A percentile compares a stretch with the other conserved stretches of the same genome.
Evolutionary conservation across 2,797 vertebrate genomes (phyloP).

Genomic region (Tokudaia tokunoshimensis): DNA sequence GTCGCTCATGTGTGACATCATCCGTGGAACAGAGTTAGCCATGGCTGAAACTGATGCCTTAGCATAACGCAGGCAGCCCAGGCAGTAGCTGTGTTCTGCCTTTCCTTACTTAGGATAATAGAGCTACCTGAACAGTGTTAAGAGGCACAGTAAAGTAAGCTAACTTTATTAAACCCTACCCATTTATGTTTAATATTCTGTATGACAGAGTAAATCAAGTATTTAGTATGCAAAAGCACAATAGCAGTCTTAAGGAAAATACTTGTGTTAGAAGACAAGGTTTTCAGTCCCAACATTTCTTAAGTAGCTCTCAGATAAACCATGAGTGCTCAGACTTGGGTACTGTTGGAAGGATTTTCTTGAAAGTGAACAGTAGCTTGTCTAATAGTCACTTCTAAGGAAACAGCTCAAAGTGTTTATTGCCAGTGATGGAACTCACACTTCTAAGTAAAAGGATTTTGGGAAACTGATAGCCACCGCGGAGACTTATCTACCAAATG

Average conservation of each 20-base stretch:
- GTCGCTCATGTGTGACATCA: not conserved
- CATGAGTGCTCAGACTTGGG: not conserved
- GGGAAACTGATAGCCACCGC: not conserved
- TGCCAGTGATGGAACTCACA: not conserved
- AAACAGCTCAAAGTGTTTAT: constrained; percentile 27
- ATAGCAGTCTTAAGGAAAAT: not conserved
- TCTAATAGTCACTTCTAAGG: not conserved
- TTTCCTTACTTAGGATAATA: not conserved
- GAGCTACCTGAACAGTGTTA: not conserved
- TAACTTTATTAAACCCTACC: not conserved
- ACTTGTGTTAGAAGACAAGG: not conserved
- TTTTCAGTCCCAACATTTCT: constrained; percentile 9
- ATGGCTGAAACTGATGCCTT: not conserved
- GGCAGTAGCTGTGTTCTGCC: not conserved
- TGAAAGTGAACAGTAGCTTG: not conserved
- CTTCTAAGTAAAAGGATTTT: constrained; percentile 42
- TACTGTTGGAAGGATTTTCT: constrained; percentile 1
- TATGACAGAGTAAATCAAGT: not conserved
- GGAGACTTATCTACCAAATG: not conserved
- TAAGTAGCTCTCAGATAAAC: constrained; percentile 20
- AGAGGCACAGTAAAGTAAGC: not conserved
- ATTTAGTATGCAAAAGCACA: not conserved
- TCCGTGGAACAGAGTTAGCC: not conserved
- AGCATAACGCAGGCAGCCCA: not conserved
- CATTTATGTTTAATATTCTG: not conserved